Base-by-base conservation (phyloP, 2,113 vertebrate species). In the Pterocles gutturalis region DNA sequence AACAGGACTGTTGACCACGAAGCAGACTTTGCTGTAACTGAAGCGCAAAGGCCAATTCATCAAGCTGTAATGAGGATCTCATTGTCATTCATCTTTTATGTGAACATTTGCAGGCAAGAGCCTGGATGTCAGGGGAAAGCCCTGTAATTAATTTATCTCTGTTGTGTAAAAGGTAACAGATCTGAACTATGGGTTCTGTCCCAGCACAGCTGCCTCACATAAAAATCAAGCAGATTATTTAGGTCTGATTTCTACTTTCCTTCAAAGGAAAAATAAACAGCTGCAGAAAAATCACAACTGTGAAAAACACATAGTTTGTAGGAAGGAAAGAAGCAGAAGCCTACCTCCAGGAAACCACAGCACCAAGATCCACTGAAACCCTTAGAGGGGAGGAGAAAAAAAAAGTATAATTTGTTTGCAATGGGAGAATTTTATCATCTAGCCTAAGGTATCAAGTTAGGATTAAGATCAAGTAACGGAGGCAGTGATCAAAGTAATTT, bases 1-100 rank as follows among this genome's bases (percentile, higher is more conserved):
- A 96, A 84, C 43, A 92, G 41, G 89, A 49, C 34, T 53, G 69
- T 46, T 96, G 93, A 93, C 94, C 94, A 87, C 62, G 93, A 87
- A 85, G 93, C 10, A 91, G 93, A 84, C 83, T 91, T 89, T 71
- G 86, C 91, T 78, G 80, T 70, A 91, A 90, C 55, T 55, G 77
- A 84, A 97, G 83, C 78, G 93, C 78, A 96, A 94, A 94, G 93
- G 83, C 83, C 64, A 96, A 97, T 97, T 92, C 83, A 91, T 96
- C 94, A 96, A 75, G 61, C 89, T 58, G 51, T 92, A 96, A 97
- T 79, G 89, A 96, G 94, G 92, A 91, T 26, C 94, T 84, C 91
- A 75, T 91, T 94, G 96, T 89, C 96, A 96, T 96, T 97, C 91
- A 87, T 96, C 94, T 96, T 94, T 94, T 31, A 93, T 61, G 93